phyloP scores from a whole-genome alignment of 1,140 invertebrate genomes.

The Subanguina moxae region DNA sequence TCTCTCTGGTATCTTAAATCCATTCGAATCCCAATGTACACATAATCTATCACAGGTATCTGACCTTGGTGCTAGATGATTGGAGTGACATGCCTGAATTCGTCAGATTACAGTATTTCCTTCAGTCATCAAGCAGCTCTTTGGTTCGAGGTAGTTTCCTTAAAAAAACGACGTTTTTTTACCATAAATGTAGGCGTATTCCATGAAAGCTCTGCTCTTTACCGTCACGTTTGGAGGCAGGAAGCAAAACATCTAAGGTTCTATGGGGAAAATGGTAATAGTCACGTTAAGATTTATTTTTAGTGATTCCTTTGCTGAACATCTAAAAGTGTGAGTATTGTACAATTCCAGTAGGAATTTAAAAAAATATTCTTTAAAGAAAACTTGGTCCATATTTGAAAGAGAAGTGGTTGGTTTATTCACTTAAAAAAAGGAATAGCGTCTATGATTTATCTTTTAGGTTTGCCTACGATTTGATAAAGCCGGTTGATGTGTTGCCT shows the following conservation, averaged over 20 bases:
- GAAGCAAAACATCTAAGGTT: slow-evolving; percentile 9
- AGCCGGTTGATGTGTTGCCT: slow-evolving; percentile 32
- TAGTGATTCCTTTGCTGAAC: slow-evolving; percentile 26
- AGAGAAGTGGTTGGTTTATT: slow-evolving; percentile 25
- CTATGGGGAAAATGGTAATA: no score
- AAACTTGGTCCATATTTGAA: slow-evolving; percentile 22
- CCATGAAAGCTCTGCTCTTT: slow-evolving; percentile 37
- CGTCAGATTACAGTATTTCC: slow-evolving; percentile 27
- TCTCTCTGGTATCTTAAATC: neutral
- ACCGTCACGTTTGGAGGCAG: slow-evolving; percentile 42
- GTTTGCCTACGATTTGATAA: slow-evolving; percentile 14
- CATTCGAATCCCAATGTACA: neutral
- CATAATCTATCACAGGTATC: slow-evolving; percentile 24
- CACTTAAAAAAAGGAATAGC: neutral
- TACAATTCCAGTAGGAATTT: no score
- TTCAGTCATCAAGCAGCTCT: slow-evolving; percentile 13
- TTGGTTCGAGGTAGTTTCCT: neutral
- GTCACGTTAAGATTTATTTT: neutral
- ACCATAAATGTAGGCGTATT: slow-evolving; percentile 25
- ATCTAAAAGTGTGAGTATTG: slow-evolving; percentile 10
- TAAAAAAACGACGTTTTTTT: neutral
- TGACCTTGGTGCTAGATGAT: slow-evolving; percentile 40
- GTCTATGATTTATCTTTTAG: neutral
- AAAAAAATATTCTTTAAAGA: neutral
- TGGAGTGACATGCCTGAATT: slow-evolving; percentile 41